Base-by-base conservation (phyloP, 2,797 vertebrate genomes). In the Anableps anableps region DNA sequence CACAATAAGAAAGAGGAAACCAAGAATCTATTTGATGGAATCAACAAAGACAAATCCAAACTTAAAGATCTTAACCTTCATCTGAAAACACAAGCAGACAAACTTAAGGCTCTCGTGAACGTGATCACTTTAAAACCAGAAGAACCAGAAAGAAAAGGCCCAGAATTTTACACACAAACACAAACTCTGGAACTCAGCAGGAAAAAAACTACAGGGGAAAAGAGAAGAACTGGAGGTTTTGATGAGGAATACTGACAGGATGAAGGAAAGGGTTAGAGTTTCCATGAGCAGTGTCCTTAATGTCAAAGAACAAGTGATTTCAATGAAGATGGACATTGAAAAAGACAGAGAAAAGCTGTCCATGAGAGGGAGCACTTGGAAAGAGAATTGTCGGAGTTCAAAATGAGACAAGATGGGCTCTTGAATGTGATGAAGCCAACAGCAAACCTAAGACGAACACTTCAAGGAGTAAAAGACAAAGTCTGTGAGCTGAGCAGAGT, bases 191-290 rank as follows among this genome's bases (percentile, higher is more conserved):
- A 77, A 34, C 34, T 1, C 29, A 45, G 5, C 2, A 21, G 19
- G 14, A 29, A n/a, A 0, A n/a, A 50, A 2, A 5, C 1, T 71
- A 0, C 2, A 29, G 1, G 19, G 2, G 48, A 76, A 83, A 50
- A 77, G 43, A 76, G 29, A 83, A 60, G 19, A 74, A 64, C 4
- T 88, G 34, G 51, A 85, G 1, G 0, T 5, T 66, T 31, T 81
- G 5, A 74, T 26, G 36, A 64, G 11, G 0, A 74, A 53, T 34
- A 38, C 74, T 3, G 70, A 55, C 4, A 47, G 13, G 0, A 73
- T 53, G 51, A 66, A 47, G 62, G 34, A 78, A 36, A 58, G 80
- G 34, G 1, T 80, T 26, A 68, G 75, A 75, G 31, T 62, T 13
- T 21, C 34, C 23, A 29, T 77, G 31, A 74, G 38, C 3, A 75